Conservation (phyloP, 2,797 vertebrate species). For the Thamnophis elegans region DNA sequence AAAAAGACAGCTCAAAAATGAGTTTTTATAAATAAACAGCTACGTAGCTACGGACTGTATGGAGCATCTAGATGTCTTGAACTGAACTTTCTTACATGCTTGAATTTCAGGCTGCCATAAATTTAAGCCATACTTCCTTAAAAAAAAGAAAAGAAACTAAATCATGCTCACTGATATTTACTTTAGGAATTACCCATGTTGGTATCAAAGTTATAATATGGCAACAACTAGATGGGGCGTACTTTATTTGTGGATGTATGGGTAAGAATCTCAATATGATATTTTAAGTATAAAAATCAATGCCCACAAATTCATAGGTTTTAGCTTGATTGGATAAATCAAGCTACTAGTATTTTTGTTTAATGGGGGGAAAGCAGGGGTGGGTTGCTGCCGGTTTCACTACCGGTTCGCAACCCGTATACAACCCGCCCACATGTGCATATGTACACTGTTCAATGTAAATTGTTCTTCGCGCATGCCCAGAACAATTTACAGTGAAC, state of each 20-base stretch:
- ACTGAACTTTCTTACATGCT: background rate
- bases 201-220: background rate
- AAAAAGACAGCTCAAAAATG: background rate
- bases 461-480: no score
- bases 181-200: background rate
- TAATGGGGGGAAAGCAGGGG: no score
- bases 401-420: no score
- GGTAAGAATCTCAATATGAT: background rate
- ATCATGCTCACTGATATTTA: background rate
- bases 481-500: no score
- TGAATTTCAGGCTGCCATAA: background rate
- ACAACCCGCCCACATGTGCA: no score
- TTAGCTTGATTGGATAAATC: background rate
- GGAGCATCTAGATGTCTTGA: background rate
- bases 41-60: background rate
- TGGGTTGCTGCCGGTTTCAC: no score
- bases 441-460: no score
- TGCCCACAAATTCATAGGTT: background rate
- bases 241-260: background rate
- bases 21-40: conserved; percentile 7
- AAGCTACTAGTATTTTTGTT: background rate
- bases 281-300: background rate
- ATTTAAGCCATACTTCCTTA: background rate
- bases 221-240: background rate
- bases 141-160: background rate